A percentile compares a stretch with the other conserved stretches of the same genome.
These are phyloP conservation scores for Lochmaea capreae DNA, from an alignment of 2,888 invertebrate species.

Conservation along the genomic window DNA sequence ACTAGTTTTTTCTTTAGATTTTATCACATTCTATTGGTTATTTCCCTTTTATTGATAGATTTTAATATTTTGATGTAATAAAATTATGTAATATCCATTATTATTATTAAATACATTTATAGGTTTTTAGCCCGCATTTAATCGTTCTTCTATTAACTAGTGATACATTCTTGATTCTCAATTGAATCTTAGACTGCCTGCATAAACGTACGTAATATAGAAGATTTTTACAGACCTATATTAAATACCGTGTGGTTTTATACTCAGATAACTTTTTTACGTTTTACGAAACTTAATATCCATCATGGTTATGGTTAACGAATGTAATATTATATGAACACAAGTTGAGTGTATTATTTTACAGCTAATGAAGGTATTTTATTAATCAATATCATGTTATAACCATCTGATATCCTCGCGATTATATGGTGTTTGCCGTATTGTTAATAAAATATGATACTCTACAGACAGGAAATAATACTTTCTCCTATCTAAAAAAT, in stretches of 20 bases:
- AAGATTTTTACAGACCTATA: not conserved
- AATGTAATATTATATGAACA: slow-evolving; percentile 30
- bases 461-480: not conserved
- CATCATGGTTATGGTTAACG: slow-evolving; percentile 24
- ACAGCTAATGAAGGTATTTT: slow-evolving; percentile 33
- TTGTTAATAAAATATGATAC: slow-evolving; percentile 9
- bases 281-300: slow-evolving; percentile 28
- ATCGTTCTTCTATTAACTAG: no score
- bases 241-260: slow-evolving; percentile 20
- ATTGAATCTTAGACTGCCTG: no score
- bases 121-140: no score
- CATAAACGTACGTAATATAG: no score
- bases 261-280: slow-evolving; percentile 24
- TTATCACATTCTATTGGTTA: no score
- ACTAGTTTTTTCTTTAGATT: no score
- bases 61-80: no score
- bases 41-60: no score
- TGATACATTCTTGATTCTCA: no score
- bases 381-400: slow-evolving; percentile 28
- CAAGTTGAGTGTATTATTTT: slow-evolving; percentile 28
- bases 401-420: slow-evolving; percentile 11
- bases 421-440: slow-evolving; percentile 16
- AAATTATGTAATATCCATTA: no score
- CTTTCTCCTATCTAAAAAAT: not conserved
- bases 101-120: no score